These are phyloP conservation scores for Drymodes brunneopygia DNA, from an alignment of 2,113 vertebrate genomes.

Conservation along the genomic window DNA sequence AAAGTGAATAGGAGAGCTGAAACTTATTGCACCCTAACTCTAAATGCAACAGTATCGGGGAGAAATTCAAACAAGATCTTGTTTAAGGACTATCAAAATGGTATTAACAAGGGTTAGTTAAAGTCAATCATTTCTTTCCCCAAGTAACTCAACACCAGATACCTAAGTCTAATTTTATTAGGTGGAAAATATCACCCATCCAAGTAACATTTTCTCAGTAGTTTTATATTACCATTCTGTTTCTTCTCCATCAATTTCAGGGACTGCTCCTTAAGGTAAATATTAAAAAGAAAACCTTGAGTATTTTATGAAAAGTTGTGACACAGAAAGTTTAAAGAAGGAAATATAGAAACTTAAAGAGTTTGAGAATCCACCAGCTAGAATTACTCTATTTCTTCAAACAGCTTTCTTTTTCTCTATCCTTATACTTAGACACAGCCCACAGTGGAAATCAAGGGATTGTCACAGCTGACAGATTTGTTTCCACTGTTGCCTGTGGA, in stretches of 20 bases:
- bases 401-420: neutral
- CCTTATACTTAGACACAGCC: neutral
- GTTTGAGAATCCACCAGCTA: neutral
- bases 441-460: neutral
- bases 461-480: neutral
- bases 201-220: neutral
- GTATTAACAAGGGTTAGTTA: neutral
- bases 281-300: neutral
- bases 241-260: neutral
- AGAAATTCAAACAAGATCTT: neutral
- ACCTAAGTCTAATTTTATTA: neutral
- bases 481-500: neutral
- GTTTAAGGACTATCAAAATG: neutral
- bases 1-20: neutral
- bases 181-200: neutral
- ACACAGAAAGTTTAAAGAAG: neutral
- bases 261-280: neutral
- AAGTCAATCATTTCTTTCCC: neutral
- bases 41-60: neutral
- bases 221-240: neutral
- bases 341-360: neutral
- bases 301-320: neutral
- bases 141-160: neutral
- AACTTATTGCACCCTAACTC: neutral
- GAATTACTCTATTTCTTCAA: neutral